A percentile compares a stretch with the other conserved stretches of the same genome.
Evolutionary conservation across 2,113 vertebrate species (phyloP).

Genomic region (Cephalopholis sonnerati): DNA sequence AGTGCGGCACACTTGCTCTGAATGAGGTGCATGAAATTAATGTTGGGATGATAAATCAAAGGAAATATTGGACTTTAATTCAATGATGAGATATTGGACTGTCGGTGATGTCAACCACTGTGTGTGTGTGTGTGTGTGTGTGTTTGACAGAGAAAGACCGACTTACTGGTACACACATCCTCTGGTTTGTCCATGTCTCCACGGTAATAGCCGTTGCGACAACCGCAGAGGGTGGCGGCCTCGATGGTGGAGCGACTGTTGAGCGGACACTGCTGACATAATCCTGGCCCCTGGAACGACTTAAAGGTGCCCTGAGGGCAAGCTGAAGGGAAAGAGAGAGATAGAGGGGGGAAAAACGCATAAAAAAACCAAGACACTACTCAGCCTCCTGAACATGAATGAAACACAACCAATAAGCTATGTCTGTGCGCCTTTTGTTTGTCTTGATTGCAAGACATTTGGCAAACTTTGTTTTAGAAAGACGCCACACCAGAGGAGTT

Average conservation of each 20-base stretch:
- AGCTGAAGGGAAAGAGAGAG: slow-evolving; percentile 80
- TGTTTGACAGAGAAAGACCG: slow-evolving; percentile 12
- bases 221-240: slow-evolving; percentile 91
- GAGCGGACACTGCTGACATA: slow-evolving; percentile 91
- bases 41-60: slow-evolving; percentile 56
- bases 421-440: not conserved
- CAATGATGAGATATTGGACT: slow-evolving; percentile 52
- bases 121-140: not conserved
- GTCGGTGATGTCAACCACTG: slow-evolving; percentile 1
- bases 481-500: not conserved
- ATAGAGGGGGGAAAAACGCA: not conserved
- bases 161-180: slow-evolving; percentile 97
- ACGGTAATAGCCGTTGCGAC: slow-evolving; percentile 95
- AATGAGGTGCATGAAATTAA: slow-evolving; percentile 58
- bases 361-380: not conserved
- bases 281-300: slow-evolving; percentile 90
- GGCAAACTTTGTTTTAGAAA: slow-evolving; percentile 33
- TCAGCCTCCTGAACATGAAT: not conserved
- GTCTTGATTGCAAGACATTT: slow-evolving; percentile 21
- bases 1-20: slow-evolving; percentile 29
- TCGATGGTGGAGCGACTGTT: slow-evolving; percentile 95
- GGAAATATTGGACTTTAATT: slow-evolving; percentile 57
- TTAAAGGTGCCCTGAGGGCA: slow-evolving; percentile 97
- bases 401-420: not conserved
- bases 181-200: slow-evolving; percentile 92